Base-by-base conservation (phyloP, 2,113 vertebrate species). In the Lota lota region DNA sequence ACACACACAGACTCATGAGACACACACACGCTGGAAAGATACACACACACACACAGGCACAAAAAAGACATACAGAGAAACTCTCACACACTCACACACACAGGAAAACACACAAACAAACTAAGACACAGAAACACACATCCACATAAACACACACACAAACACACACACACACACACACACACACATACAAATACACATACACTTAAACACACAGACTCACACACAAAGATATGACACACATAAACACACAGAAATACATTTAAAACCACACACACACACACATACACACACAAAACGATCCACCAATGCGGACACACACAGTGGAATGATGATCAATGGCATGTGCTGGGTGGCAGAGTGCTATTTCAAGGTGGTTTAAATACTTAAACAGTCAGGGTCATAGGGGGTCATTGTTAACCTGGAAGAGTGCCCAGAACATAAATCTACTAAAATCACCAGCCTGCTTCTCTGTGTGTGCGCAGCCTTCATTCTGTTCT, bases 331-430 rank as follows among this genome's bases (percentile, higher is more conserved):
- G 85, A 88, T 89, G 89, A 93, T 89, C 83, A 91, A 92, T 91
- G 65, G 74, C 86, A 73, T 62, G 72, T 50, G 1, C 69, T 67
- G 64, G 75, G 79, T 81, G 78, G 69, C 74, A 83, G 66, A 81
- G 72, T 68, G 82, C 82, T 82, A 77, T 91, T 92, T 92, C 81
- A 90, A 90, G 89, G 90, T 88, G 86, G 85, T 89, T 91, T 85
- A 87, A 88, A 87, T 91, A 88, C 78, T 75, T 85, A 88, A 88
- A 83, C 68, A 75, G 83, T n/a, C 24, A 61, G 68, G 82, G 81
- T 82, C 80, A 79, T n/a, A 50, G 61, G 73, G 72, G 85, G 86
- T 90, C 83, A 81, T 66, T 22, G 60, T 83, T 84, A 68, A 75
- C 62, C 79, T 86, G 85, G 85, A 87, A 65, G 65, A 71, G 14